Base-by-base conservation (phyloP, 92 coral and sea anemone species). In the Chrysogorgia sp. region DNA sequence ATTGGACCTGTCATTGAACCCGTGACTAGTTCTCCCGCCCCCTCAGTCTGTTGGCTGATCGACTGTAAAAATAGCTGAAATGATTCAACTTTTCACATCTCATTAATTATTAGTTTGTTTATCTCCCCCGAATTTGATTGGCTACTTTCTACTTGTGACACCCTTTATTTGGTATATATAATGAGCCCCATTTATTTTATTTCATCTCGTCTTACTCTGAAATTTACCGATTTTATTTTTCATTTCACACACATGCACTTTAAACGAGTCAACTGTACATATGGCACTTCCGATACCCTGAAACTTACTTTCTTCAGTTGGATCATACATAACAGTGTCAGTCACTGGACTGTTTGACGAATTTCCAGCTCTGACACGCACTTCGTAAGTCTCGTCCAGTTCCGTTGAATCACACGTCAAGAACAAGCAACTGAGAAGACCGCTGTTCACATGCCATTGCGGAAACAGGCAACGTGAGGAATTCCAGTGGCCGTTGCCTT, bases 381-480 rank as follows among this genome's bases (percentile, higher is more conserved):
- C 43, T 22, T 53, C 64, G 12, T 56, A 72, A 34, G 9, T 32
- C 30, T 19, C 48, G 1, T 72, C 76, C 24, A 45, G 50, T 21
- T n/a, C 26, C 33, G 79, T 56, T 30, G 7, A 3, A 29, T 57
- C 52, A 28, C 79, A 72, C 55, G 64, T 72, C 79, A 72, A 21
- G n/a, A 72, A 20, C 7, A 53, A 29, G 34, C 79, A 72, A 26
- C 79, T 55, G 30, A 72, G 59, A 7, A 53, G 33, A 34, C 64
- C 65, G 65, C 65, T 72, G 64, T 52, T 15, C 29, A 7, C 24
- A 24, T 72, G 63, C 79, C 65, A 55, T 24, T 43, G 79, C 50
- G 79, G 79, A 48, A 40, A 8, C 53, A 31, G 48, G 14, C 79
- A 72, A 56, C 29, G 49, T 28, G 55, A 58, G 26, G 64, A 53